Base-by-base conservation (phyloP, 64 coral and sea anemone genomes). In the Platygyra sinensis region DNA sequence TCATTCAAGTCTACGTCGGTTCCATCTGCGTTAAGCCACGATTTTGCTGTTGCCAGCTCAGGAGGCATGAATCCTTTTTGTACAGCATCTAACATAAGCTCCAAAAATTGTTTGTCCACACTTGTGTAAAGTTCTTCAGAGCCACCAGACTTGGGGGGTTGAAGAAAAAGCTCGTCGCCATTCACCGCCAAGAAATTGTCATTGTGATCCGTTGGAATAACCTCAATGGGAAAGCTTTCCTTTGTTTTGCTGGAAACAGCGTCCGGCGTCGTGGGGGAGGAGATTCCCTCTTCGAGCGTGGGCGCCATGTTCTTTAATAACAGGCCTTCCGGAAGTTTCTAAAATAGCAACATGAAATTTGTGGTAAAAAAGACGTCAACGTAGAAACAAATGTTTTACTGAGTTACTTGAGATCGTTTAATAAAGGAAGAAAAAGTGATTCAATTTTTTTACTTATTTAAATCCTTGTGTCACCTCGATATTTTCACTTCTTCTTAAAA, bases 51-150 rank as follows among this genome's bases (percentile, higher is more conserved):
- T 62, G 86, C 36, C 7, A 81, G 65, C 6, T 52, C 90, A 16
- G 64, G 76, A 8, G 83, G 90, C 81, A 93, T 87, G n/a, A 87
- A 93, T 19, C 92, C 92, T 38, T 89, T 94, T 28, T 97, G 91
- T 29, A 97, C 88, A 24, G 92, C 91, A 64, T 97, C 95, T 57
- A 94, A 87, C 77, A 97, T 97, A 33, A 92, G 87, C 33, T 97
- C 95, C 30, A 97, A 73, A 42, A 97, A 94, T 18, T 86, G 79
- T 52, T 89, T 76, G 71, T 96, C 94, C 25, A 96, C 95, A 73
- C 74, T 89, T 4, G 90, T 91, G 67, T 92, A 87, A 76, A 92
- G 62, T 7, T 32, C 59, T 18, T 74, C 81, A 33, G 79, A 16
- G 12, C 72, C 52, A 78, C 72, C 59, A 33, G 20, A 63, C 19